These are phyloP conservation scores for Halichondria panicea DNA, from an alignment of 37 sponge, comb jelly and placozoan genomes.

Conservation along the genomic window DNA sequence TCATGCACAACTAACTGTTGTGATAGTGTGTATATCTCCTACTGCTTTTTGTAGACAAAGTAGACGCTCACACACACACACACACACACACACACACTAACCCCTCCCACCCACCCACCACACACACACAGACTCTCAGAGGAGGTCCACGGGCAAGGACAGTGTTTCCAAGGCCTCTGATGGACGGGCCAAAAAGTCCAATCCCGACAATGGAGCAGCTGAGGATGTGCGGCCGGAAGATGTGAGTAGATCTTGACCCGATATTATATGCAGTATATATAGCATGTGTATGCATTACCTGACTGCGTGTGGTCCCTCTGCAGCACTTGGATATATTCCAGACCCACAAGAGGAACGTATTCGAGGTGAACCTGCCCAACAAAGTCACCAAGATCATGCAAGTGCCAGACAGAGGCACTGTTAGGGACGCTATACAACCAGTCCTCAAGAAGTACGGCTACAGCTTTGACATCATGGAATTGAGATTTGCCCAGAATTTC, in stretches of 20 bases:
- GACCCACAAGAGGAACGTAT: constrained; percentile 34
- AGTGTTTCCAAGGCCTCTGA: too few relatives aligned
- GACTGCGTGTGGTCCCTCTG: background rate
- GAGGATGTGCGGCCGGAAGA: constrained; percentile 35
- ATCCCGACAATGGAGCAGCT: background rate
- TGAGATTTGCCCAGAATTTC: constrained; percentile 57
- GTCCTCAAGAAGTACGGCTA: constrained; percentile 42
- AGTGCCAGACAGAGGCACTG: constrained; percentile 39
- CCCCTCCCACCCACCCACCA: background rate
- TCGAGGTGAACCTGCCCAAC: constrained; percentile 55
- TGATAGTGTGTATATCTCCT: too few relatives aligned
- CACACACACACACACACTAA: background rate
- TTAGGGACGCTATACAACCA: constrained; percentile 33
- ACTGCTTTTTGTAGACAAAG: too few relatives aligned
- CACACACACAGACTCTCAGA: background rate
- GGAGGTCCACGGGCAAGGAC: background rate
- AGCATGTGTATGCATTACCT: background rate
- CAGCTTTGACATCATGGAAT: constrained; percentile 56
- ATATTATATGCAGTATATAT: too few relatives aligned
- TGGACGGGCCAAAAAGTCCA: too few relatives aligned
- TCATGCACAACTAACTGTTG: too few relatives aligned
- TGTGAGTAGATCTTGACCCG: constrained; percentile 28
- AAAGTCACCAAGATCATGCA: constrained; percentile 68
- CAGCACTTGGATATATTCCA: constrained; percentile 60
- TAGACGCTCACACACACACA: background rate